These are phyloP conservation scores for Clostera curtula DNA, from an alignment of 2,888 invertebrate species.

Conservation along the genomic window DNA sequence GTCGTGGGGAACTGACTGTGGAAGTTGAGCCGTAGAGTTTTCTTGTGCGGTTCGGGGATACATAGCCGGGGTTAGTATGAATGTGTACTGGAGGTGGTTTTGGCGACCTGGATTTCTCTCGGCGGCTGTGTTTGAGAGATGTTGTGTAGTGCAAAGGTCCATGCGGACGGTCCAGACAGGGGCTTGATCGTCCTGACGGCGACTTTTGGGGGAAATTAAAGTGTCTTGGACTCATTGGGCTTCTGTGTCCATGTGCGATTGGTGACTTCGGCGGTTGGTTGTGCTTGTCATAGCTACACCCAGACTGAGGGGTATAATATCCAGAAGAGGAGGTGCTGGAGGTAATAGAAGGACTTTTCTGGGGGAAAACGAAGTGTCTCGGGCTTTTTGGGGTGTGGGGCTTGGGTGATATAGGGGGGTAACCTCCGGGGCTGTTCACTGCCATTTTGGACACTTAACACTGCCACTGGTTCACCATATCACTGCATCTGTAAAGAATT, in stretches of 20 bases:
- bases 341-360: conserved; percentile 68
- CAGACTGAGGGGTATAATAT: conserved; percentile 73
- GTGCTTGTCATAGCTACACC: conserved; percentile 65
- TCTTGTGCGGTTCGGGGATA: conserved; percentile 64
- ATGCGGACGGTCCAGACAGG: conserved; percentile 48
- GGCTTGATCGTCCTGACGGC: conserved; percentile 61
- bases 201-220: conserved; percentile 73
- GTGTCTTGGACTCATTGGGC: conserved; percentile 76
- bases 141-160: conserved; percentile 49
- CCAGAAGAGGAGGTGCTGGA: conserved; percentile 72
- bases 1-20: conserved; percentile 58
- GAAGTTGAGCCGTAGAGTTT: conserved; percentile 62
- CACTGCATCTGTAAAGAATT: conserved; percentile 51
- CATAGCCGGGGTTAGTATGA: conserved; percentile 77
- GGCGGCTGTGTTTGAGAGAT: conserved; percentile 56
- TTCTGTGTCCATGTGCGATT: conserved; percentile 71
- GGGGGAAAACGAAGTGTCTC: conserved; percentile 70
- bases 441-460: conserved; percentile 59
- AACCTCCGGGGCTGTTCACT: conserved; percentile 75
- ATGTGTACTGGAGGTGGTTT: conserved; percentile 74
- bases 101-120: conserved; percentile 62
- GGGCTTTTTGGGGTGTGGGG: conserved; percentile 73
- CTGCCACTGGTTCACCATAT: conserved; percentile 31
- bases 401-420: conserved; percentile 72
- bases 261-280: conserved; percentile 65